Evolutionary conservation across 2,113 vertebrate genomes (phyloP).

Genomic region (Myanophis thanlyinensis): DNA sequence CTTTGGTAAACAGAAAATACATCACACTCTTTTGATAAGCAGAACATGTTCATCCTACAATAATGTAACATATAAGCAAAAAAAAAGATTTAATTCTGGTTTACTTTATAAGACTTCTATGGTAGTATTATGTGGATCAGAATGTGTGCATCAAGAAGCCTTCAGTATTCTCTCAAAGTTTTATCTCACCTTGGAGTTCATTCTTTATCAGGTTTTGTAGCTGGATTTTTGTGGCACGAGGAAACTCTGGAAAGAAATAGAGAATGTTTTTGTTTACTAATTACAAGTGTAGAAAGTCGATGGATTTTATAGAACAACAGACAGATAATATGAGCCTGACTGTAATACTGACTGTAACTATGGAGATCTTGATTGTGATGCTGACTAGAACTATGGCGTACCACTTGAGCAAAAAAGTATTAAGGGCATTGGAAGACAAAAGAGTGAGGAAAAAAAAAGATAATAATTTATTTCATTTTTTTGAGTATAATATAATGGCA

Average conservation of each 20-base stretch:
- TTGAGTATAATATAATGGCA: background rate
- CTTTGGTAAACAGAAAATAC: background rate
- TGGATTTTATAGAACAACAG: background rate
- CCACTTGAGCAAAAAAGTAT: background rate
- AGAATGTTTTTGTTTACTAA: background rate
- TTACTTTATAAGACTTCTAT: background rate
- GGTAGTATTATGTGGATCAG: background rate
- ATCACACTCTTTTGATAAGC: background rate
- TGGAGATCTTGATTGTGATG: background rate
- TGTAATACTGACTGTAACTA: background rate
- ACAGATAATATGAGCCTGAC: background rate
- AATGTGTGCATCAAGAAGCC: background rate
- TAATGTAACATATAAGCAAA: background rate
- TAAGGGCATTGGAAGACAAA: background rate
- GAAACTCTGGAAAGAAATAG: background rate
- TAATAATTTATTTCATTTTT: background rate
- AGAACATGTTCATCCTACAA: background rate
- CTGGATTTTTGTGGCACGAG: background rate
- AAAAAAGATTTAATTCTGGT: background rate
- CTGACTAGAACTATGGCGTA: background rate
- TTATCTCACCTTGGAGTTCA: background rate
- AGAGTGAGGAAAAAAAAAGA: background rate
- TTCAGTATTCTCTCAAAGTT: background rate
- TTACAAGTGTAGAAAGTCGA: background rate
- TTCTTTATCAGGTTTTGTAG: background rate